A percentile compares a stretch with the other conserved stretches of the same genome.
These are phyloP conservation scores for Eurypyga helias DNA, from an alignment of 2,113 vertebrate genomes.

Conservation along the genomic window DNA sequence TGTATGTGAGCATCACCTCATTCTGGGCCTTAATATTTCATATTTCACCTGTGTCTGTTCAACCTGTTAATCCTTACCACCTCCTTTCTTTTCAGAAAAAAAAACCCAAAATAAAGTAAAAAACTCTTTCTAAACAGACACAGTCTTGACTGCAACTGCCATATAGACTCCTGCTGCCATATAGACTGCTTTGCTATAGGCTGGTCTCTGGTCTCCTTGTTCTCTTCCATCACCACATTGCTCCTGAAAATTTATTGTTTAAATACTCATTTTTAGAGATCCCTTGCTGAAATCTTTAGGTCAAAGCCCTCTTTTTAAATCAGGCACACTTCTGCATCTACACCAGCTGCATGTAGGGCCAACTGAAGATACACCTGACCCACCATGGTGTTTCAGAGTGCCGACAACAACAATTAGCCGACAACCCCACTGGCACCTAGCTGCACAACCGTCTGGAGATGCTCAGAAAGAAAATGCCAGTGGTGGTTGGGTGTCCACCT, in stretches of 20 bases:
- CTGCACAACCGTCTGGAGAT: fast-evolving
- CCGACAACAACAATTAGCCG: background rate
- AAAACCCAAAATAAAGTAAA: background rate
- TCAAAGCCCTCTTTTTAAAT: background rate
- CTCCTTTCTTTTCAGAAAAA: background rate
- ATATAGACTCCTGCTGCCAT: background rate
- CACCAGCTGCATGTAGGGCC: background rate
- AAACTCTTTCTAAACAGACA: background rate
- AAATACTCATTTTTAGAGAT: background rate
- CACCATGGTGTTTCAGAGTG: fast-evolving
- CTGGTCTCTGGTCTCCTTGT: background rate
- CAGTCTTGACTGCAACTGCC: background rate
- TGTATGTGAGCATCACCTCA: background rate
- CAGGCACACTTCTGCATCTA: background rate
- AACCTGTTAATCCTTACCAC: background rate
- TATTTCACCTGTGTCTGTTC: background rate
- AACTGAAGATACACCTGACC: background rate
- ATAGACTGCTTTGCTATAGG: background rate
- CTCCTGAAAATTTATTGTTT: background rate
- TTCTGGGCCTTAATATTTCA: background rate
- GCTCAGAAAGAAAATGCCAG: fast-evolving
- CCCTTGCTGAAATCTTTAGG: background rate
- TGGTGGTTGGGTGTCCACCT: background rate
- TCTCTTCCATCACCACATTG: background rate
- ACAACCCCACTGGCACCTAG: background rate